Percentiles rank a stretch among this genome's conserved stretches.
Conservation (phyloP, 2,888 invertebrate genomes). For the Cryptosula pallasiana region DNA sequence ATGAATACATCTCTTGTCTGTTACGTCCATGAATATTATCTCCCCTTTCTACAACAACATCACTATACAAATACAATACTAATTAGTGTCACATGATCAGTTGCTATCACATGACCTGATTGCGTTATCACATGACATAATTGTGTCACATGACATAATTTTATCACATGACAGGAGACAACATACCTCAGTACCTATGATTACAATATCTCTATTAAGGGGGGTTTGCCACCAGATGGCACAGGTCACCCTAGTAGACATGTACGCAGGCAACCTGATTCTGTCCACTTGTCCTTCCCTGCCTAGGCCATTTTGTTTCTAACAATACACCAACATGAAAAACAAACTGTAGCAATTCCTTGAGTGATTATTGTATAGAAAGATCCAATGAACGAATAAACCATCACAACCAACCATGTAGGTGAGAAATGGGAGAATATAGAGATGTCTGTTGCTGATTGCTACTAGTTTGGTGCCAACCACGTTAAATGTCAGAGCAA, state of each 20-base stretch:
- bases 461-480: not conserved
- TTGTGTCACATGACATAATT: no score
- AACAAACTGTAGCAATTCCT: no score
- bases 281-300: not conserved
- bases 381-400: no score
- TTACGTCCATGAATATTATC: constrained; percentile 67
- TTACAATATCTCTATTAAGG: constrained; percentile 59
- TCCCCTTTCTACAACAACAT: constrained; percentile 57
- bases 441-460: not conserved
- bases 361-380: no score
- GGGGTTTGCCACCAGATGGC: constrained; percentile 74
- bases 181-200: constrained; percentile 47
- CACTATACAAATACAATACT: no score
- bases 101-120: not conserved
- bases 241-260: constrained; percentile 39
- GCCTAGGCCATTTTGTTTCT: not conserved
- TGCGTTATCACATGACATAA: not conserved
- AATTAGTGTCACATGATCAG: no score
- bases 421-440: not conserved
- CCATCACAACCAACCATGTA: not conserved
- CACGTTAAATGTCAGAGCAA: not conserved
- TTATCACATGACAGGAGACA: no score
- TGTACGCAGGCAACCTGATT: not conserved
- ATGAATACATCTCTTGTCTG: constrained; percentile 65
- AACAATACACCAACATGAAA: not conserved